A percentile compares a stretch with the other conserved stretches of the same genome.
Conservation (phyloP, 2,888 invertebrate genomes). For the Selenia dentaria region DNA sequence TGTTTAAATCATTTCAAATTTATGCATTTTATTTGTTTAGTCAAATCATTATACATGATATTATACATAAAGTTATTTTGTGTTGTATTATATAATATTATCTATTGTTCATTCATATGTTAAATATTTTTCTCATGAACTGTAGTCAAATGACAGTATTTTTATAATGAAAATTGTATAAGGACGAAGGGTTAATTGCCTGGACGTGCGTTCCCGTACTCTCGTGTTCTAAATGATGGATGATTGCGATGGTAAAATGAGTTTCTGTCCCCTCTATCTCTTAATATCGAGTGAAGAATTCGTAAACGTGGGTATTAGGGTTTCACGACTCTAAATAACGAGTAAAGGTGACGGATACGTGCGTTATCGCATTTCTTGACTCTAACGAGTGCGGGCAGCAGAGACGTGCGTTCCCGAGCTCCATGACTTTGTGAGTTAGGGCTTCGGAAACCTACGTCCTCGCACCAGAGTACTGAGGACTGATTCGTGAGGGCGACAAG, state of each 20-base stretch:
- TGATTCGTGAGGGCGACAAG: too few species aligned
- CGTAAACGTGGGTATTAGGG: too few species aligned
- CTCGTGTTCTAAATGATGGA: not conserved
- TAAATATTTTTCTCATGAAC: constrained; percentile 80
- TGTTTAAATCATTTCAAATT: constrained; percentile 81
- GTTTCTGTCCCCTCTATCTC: too few species aligned
- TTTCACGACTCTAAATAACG: too few species aligned
- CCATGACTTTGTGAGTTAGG: too few species aligned
- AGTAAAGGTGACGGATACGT: too few species aligned
- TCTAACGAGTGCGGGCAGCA: too few species aligned
- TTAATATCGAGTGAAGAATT: too few species aligned
- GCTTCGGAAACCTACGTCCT: not conserved
- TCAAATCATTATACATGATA: constrained; percentile 81
- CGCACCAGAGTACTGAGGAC: constrained; percentile 10
- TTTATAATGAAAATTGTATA: constrained; percentile 83
- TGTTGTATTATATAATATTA: constrained; percentile 62
- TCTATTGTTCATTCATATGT: constrained; percentile 77
- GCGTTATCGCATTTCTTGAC: too few species aligned
- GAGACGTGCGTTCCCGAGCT: too few species aligned
- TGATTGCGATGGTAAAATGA: not conserved
- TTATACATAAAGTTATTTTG: constrained; percentile 70
- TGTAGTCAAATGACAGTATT: constrained; percentile 86
- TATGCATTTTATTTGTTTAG: constrained; percentile 84
- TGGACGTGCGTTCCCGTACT: constrained; percentile 42
- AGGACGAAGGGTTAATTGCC: constrained; percentile 75